Conservation (phyloP, 2,797 vertebrate species). For the Atherinosoma microstoma region DNA sequence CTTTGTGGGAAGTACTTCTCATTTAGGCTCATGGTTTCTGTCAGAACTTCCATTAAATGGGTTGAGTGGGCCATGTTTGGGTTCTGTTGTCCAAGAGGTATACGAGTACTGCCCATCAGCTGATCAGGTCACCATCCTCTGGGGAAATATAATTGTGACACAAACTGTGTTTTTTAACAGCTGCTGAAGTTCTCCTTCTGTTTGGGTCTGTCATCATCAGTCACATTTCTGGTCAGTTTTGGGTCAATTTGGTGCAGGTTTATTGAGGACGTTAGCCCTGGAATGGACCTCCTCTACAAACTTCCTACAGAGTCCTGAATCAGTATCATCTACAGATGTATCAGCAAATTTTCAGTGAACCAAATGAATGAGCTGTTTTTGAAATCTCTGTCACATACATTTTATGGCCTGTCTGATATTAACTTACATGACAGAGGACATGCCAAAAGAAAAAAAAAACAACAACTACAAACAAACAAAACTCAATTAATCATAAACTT, state of each 20-base stretch:
- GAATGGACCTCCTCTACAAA: neutral
- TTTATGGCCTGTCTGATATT: neutral
- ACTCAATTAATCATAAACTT: neutral
- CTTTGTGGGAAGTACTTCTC: neutral
- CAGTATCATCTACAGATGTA: neutral
- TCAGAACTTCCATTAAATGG: neutral
- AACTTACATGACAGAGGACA: neutral
- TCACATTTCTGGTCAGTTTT: neutral
- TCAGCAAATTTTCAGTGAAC: neutral
- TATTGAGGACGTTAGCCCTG: neutral
- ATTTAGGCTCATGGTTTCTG: conserved; percentile 8
- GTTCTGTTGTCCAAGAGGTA: neutral
- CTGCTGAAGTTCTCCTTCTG: neutral
- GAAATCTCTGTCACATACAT: neutral
- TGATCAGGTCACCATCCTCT: neutral
- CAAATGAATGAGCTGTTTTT: neutral
- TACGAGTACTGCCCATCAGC: neutral
- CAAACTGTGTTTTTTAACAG: neutral
- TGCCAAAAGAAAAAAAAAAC: neutral
- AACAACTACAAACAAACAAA: neutral
- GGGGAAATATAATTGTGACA: too few relatives aligned
- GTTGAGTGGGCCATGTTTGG: conserved; percentile 1
- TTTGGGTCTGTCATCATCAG: neutral
- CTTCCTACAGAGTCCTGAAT: neutral
- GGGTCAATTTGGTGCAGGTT: neutral